Conservation (phyloP, 23 tunicate species). For the Phallusia fumigata region DNA sequence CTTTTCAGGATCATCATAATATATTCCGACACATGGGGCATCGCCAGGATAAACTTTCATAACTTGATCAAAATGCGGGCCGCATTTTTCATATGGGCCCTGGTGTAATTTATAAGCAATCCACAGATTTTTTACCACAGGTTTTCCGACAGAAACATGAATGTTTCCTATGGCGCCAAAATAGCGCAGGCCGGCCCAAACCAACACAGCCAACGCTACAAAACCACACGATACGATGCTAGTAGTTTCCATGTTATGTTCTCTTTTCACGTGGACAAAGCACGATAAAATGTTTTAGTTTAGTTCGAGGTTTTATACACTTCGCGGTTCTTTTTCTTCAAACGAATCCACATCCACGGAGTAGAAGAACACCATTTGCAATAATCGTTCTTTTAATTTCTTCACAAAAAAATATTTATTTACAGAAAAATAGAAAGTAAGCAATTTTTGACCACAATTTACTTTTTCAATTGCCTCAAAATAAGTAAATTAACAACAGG, state of each 20-base stretch:
- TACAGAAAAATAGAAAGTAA: too few relatives aligned
- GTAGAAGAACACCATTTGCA: too few relatives aligned
- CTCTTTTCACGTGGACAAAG: neutral
- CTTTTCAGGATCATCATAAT: conserved; percentile 43
- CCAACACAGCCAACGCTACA: neutral
- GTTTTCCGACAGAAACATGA: conserved; percentile 30
- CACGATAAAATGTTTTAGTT: neutral
- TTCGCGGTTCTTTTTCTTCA: too few relatives aligned
- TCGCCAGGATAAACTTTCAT: conserved; percentile 24
- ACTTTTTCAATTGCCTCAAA: too few relatives aligned
- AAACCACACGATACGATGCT: neutral
- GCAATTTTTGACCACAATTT: too few relatives aligned
- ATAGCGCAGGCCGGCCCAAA: conserved; percentile 10
- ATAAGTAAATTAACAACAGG: neutral
- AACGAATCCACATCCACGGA: too few relatives aligned
- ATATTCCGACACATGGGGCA: conserved; percentile 23
- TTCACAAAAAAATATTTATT: too few relatives aligned
- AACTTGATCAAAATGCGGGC: conserved; percentile 41
- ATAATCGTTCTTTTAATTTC: too few relatives aligned
- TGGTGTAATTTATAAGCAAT: conserved; percentile 37
- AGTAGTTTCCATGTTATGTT: neutral
- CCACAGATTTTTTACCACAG: conserved; percentile 32
- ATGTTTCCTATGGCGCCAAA: conserved; percentile 21
- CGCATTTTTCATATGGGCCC: conserved; percentile 46
- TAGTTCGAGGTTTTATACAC: too few relatives aligned